phyloP scores from a whole-genome alignment of 2,797 vertebrate species.

The Microhierax caerulescens region DNA sequence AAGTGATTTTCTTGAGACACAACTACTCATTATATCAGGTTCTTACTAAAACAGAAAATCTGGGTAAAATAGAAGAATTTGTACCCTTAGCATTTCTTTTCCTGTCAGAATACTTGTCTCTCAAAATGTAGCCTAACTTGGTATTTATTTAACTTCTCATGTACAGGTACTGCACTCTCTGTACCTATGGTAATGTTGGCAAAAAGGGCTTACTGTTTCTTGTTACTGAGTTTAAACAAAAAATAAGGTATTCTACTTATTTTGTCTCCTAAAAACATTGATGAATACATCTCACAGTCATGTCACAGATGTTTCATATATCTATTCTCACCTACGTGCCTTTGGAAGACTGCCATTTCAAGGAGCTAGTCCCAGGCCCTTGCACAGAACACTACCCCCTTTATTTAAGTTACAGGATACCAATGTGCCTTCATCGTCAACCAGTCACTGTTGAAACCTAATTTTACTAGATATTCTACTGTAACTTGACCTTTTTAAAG shows the following conservation, averaged over 20 bases:
- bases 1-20: neutral
- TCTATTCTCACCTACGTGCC: neutral
- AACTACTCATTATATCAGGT: neutral
- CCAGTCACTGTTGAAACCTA: neutral
- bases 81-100: neutral
- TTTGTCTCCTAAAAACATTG: neutral
- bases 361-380: neutral
- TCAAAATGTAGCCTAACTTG: neutral
- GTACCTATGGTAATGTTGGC: neutral
- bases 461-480: neutral
- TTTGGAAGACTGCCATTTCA: neutral
- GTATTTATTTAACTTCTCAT: neutral
- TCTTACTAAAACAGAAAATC: neutral
- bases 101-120: neutral
- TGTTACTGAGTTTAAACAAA: neutral
- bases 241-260: neutral
- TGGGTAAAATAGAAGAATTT: neutral
- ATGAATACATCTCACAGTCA: neutral
- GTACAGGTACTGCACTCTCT: neutral
- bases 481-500: fast-evolving
- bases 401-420: neutral
- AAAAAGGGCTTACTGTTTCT: neutral
- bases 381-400: neutral
- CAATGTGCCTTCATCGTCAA: neutral
- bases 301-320: neutral